Percentiles rank a stretch among this genome's conserved stretches.
Evolutionary conservation across 2,113 vertebrate species (phyloP).

Genomic region (Phaethon lepturus): DNA sequence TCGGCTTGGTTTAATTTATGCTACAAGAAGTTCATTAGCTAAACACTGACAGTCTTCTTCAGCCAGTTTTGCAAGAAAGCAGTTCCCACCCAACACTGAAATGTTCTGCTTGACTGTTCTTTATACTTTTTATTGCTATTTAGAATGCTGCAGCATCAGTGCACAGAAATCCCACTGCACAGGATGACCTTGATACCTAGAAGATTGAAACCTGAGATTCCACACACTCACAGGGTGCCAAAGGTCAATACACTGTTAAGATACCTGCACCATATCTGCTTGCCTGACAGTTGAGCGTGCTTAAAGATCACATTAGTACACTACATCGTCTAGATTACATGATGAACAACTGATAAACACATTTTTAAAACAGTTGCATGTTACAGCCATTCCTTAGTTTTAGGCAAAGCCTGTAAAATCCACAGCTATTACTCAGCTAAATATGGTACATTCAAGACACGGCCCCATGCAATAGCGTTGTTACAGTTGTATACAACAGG

Average conservation of each 20-base stretch:
- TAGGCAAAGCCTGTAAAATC: neutral
- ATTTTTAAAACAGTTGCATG: neutral
- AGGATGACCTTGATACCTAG: neutral
- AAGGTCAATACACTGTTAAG: neutral
- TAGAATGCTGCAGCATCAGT: neutral
- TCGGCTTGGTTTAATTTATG: neutral
- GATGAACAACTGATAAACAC: neutral
- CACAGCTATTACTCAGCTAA: neutral
- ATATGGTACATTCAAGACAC: neutral
- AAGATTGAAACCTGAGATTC: neutral
- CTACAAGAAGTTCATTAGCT: conserved; percentile 3
- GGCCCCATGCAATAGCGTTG: neutral
- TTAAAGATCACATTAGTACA: neutral
- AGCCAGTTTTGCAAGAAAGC: conserved; percentile 24
- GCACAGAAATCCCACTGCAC: neutral
- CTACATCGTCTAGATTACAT: neutral
- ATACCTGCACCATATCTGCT: neutral
- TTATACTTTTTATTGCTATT: neutral
- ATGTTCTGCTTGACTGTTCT: neutral
- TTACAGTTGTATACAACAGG: neutral
- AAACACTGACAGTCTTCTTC: neutral
- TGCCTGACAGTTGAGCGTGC: neutral
- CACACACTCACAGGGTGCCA: neutral
- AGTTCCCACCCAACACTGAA: neutral
- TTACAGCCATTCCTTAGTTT: neutral